phyloP scores from a whole-genome alignment of 2,113 vertebrate genomes.

The Sinocyclocheilus anshuiensis region DNA sequence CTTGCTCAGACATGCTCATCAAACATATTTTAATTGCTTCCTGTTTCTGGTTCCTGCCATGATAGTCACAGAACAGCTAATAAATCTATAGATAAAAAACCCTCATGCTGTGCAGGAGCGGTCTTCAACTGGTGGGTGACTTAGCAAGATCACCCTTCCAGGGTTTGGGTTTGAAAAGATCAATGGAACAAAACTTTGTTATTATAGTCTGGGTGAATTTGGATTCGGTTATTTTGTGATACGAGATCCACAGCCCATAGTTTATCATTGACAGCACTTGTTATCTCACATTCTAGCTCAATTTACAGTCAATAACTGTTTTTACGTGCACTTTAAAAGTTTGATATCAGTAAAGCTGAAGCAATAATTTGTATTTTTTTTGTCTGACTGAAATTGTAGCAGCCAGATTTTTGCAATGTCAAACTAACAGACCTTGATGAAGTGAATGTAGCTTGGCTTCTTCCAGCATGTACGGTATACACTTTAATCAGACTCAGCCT shows the following conservation, averaged over 20 bases:
- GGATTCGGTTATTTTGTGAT: background rate
- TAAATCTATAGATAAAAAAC: slow-evolving; percentile 18
- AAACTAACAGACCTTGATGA: too few relatives aligned
- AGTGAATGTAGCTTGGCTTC: too few relatives aligned
- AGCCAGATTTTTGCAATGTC: background rate
- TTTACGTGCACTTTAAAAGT: background rate
- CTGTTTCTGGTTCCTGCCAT: background rate
- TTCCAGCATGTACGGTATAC: too few relatives aligned
- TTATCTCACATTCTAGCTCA: background rate
- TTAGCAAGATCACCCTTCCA: background rate
- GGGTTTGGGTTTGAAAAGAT: background rate
- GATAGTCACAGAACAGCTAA: slow-evolving; percentile 23
- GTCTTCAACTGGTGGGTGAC: background rate
- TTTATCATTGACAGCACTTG: background rate
- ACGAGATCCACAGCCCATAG: background rate
- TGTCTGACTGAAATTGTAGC: background rate
- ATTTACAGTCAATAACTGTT: background rate
- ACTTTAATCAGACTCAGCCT: too few relatives aligned
- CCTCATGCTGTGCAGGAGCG: background rate
- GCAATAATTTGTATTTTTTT: background rate
- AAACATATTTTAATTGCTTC: slow-evolving; percentile 41
- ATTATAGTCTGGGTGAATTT: background rate
- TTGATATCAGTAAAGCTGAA: background rate
- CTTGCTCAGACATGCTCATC: background rate
- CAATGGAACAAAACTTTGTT: background rate